A percentile compares a stretch with the other conserved stretches of the same genome.
These are phyloP conservation scores for Acanthurus lineatus DNA, from an alignment of 2,797 vertebrate genomes.

Conservation along the genomic window DNA sequence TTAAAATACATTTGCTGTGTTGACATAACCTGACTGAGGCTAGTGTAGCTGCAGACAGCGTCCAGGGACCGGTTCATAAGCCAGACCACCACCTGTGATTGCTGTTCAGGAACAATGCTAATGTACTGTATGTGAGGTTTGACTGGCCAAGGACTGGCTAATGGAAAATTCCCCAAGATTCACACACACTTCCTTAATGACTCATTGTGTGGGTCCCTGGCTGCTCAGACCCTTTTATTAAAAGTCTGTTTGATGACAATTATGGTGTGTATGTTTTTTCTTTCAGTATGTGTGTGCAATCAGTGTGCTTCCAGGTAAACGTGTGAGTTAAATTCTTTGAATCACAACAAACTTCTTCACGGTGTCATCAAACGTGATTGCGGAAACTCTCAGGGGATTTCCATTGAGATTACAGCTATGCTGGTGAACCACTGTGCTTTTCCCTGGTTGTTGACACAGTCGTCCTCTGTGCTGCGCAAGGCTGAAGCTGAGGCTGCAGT, in stretches of 20 bases:
- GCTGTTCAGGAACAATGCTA: conserved; percentile 59
- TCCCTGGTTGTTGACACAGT: conserved; percentile 69
- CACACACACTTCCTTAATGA: conserved; percentile 60
- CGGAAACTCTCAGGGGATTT: conserved; percentile 64
- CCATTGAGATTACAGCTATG: conserved; percentile 49
- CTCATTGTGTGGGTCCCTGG: conserved; percentile 38
- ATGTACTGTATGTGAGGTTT: conserved; percentile 35
- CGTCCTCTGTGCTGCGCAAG: conserved; percentile 72
- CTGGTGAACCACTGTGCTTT: conserved; percentile 41
- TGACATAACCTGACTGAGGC: conserved; percentile 51
- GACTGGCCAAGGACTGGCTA: conserved; percentile 29
- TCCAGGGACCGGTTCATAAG: conserved; percentile 43
- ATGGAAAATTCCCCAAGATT: conserved; percentile 63
- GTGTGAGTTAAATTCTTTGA: conserved; percentile 35
- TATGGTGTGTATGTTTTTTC: conserved; percentile 1
- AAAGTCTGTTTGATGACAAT: conserved; percentile 33
- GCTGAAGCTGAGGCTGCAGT: conserved; percentile 71
- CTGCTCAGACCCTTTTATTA: conserved; percentile 17
- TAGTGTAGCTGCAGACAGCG: conserved; percentile 43
- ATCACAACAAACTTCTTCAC: conserved; percentile 5
- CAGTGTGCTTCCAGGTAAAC: conserved; percentile 28
- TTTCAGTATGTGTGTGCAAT: conserved; percentile 9
- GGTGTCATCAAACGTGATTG: conserved; percentile 30
- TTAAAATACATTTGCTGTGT: conserved; percentile 52
- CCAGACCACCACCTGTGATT: conserved; percentile 58